phyloP scores from a whole-genome alignment of 2,888 invertebrate species.

The Agrotis ipsilon region DNA sequence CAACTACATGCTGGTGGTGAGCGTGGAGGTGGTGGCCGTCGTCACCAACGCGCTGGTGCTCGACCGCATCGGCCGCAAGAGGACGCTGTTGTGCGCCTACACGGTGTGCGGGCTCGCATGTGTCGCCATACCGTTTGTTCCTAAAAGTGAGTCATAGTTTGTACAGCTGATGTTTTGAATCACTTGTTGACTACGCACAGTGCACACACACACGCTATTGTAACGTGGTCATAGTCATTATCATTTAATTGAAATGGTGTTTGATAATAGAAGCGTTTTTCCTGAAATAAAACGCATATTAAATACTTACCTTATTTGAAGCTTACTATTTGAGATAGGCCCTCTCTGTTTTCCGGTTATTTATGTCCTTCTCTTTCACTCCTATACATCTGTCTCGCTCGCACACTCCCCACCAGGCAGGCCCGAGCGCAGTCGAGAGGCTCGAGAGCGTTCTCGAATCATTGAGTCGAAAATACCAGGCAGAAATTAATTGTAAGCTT shows the following conservation, averaged over 20 bases:
- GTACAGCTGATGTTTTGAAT: neutral
- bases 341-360: no score
- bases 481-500: no score
- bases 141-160: constrained; percentile 78
- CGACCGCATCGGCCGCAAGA: constrained; percentile 92
- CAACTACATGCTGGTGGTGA: constrained; percentile 94
- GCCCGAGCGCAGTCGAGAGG: no score
- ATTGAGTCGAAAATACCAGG: no score
- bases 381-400: no score
- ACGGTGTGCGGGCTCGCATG: constrained; percentile 90
- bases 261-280: no score
- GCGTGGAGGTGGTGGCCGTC: constrained; percentile 94
- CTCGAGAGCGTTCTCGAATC: no score
- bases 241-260: neutral
- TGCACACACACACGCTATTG: neutral
- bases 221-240: neutral
- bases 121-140: constrained; percentile 88
- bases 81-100: constrained; percentile 92
- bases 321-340: no score
- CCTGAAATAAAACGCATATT: no score
- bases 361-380: no score
- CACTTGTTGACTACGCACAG: neutral
- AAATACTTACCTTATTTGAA: no score
- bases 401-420: no score
- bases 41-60: constrained; percentile 92